These are phyloP conservation scores for Meandrusa payeni DNA, from an alignment of 2,888 invertebrate species.

Conservation along the genomic window DNA sequence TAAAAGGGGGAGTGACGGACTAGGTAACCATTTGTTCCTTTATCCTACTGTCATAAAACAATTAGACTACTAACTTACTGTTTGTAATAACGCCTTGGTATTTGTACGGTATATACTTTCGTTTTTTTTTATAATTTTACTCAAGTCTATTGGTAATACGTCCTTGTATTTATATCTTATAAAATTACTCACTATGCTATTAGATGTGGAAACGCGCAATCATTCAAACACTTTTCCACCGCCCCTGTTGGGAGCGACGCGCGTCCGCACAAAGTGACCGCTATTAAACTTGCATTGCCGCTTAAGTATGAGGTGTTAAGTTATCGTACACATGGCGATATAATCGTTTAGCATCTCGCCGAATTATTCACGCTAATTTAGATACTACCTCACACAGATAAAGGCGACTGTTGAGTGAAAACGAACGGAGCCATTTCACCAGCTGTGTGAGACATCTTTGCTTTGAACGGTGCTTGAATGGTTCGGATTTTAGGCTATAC, in stretches of 20 bases:
- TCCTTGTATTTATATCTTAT: too few species aligned
- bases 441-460: slow-evolving; percentile 13
- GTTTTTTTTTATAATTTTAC: too few species aligned
- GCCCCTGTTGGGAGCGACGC: slow-evolving; percentile 54
- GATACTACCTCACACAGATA: slow-evolving; percentile 29
- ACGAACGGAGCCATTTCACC: not conserved
- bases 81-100: too few species aligned
- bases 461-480: slow-evolving; percentile 27
- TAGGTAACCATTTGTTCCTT: too few species aligned
- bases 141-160: too few species aligned
- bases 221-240: slow-evolving; percentile 48
- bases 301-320: slow-evolving; percentile 55
- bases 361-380: slow-evolving; percentile 29
- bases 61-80: too few species aligned
- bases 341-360: slow-evolving; percentile 34
- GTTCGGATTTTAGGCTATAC: slow-evolving; percentile 25
- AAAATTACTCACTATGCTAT: too few species aligned
- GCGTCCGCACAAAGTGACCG: slow-evolving; percentile 72
- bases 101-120: too few species aligned
- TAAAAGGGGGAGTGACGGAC: too few species aligned
- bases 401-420: slow-evolving; percentile 17
- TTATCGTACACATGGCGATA: slow-evolving; percentile 25
- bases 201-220: slow-evolving; percentile 46
- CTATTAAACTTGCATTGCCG: slow-evolving; percentile 67
- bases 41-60: too few species aligned